Conservation (phyloP, 2,888 invertebrate species). For the Panopea generosa region DNA sequence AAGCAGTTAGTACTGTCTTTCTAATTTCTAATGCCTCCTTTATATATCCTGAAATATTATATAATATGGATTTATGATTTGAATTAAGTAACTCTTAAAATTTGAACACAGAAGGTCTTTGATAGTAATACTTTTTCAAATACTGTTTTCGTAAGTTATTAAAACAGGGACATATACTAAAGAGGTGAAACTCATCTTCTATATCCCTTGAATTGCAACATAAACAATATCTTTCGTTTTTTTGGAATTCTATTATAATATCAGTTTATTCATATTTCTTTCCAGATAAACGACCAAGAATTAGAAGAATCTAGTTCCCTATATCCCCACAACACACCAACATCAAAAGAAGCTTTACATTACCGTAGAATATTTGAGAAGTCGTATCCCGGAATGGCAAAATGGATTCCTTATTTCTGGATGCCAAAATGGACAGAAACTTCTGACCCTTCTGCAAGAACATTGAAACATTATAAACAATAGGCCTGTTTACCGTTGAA, state of each 20-base stretch:
- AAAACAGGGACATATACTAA: too few relatives aligned
- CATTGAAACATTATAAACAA: slow-evolving; percentile 84
- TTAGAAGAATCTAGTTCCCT: slow-evolving; percentile 76
- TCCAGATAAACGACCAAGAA: slow-evolving; percentile 84
- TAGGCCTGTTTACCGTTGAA: too few relatives aligned
- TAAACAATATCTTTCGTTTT: too few relatives aligned
- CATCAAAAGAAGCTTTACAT: slow-evolving; percentile 86
- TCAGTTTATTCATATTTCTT: background rate
- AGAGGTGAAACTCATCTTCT: too few relatives aligned
- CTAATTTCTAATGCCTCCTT: too few relatives aligned
- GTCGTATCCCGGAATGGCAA: slow-evolving; percentile 82
- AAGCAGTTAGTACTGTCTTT: too few relatives aligned
- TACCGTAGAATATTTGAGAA: slow-evolving; percentile 86
- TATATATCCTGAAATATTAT: too few relatives aligned
- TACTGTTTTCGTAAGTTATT: background rate
- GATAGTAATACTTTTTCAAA: background rate
- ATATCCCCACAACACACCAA: slow-evolving; percentile 86
- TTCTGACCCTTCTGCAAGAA: slow-evolving; percentile 84
- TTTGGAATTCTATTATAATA: background rate
- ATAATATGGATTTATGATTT: too few relatives aligned
- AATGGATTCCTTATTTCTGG: slow-evolving; percentile 84
- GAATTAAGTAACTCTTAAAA: too few relatives aligned
- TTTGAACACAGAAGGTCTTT: too few relatives aligned
- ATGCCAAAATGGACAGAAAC: slow-evolving; percentile 84
- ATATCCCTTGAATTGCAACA: too few relatives aligned